Conservation (phyloP, 64 coral and sea anemone genomes). For the Actinia equina region DNA sequence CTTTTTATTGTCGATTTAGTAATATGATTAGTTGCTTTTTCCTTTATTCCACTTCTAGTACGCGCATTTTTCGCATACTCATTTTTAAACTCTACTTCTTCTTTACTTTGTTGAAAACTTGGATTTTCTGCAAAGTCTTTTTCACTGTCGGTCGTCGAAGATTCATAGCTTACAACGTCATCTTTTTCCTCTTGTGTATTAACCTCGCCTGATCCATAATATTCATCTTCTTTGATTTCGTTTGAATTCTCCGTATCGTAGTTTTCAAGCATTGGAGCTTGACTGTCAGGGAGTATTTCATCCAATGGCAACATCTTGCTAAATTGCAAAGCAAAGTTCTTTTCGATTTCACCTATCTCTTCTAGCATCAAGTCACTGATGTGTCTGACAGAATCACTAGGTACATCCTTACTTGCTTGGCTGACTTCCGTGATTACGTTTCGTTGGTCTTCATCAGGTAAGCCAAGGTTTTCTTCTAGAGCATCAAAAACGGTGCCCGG, state of each 20-base stretch:
- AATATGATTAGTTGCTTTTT: background rate
- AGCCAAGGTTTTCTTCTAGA: background rate
- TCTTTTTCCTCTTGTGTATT: constrained; percentile 3
- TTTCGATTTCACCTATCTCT: background rate
- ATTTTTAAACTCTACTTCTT: constrained; percentile 8
- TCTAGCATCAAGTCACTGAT: background rate
- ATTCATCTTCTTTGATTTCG: constrained; percentile 10
- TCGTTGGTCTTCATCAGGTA: background rate
- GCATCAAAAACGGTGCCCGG: background rate
- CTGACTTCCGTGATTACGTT: background rate
- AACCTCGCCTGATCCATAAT: constrained; percentile 34
- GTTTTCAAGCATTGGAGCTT: constrained; percentile 6
- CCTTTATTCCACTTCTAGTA: background rate
- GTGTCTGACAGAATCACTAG: background rate
- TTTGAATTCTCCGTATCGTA: background rate
- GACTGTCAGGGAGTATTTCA: background rate
- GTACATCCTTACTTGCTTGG: background rate
- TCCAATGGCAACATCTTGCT: background rate
- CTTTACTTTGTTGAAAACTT: background rate
- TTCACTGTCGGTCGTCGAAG: background rate
- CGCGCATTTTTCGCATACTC: background rate
- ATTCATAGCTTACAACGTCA: background rate
- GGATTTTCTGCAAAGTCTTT: background rate
- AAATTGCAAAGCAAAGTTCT: background rate
- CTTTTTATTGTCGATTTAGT: background rate